These are phyloP conservation scores for Junonia oenone DNA, from an alignment of 2,888 invertebrate genomes.

Conservation along the genomic window DNA sequence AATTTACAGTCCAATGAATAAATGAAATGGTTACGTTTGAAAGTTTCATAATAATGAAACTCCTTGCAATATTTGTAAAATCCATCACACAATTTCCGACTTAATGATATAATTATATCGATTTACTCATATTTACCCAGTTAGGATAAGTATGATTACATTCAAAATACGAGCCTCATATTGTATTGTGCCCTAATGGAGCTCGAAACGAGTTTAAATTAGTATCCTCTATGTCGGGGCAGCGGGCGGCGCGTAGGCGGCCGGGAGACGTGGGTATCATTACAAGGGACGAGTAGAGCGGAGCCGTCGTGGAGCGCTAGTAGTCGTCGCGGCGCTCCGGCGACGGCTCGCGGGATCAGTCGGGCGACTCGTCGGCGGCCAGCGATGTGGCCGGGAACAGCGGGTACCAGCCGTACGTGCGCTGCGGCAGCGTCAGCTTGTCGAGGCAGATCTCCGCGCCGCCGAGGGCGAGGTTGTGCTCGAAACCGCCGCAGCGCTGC, in stretches of 20 bases:
- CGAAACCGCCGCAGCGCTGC: conserved; percentile 93
- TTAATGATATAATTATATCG: background rate
- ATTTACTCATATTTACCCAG: background rate
- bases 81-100: background rate
- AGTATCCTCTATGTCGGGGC: background rate
- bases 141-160: background rate
- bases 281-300: conserved; percentile 12
- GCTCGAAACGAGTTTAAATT: background rate
- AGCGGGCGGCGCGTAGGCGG: conserved; percentile 6
- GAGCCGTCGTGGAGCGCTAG: conserved; percentile 62
- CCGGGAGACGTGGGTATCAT: background rate
- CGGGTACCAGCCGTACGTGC: conserved; percentile 94
- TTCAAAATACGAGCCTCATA: background rate
- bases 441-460: conserved; percentile 93
- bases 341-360: conserved; percentile 77
- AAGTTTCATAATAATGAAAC: background rate
- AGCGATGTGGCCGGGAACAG: conserved; percentile 92
- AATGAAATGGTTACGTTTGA: background rate
- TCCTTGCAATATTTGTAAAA: background rate
- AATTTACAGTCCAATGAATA: background rate
- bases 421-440: conserved; percentile 87
- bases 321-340: conserved; percentile 65
- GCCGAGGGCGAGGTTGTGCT: conserved; percentile 88
- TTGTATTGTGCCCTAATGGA: background rate
- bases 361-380: conserved; percentile 81